Evolutionary conservation across 2,797 vertebrate genomes (phyloP).

Genomic region (Uromys caudimaculatus): DNA sequence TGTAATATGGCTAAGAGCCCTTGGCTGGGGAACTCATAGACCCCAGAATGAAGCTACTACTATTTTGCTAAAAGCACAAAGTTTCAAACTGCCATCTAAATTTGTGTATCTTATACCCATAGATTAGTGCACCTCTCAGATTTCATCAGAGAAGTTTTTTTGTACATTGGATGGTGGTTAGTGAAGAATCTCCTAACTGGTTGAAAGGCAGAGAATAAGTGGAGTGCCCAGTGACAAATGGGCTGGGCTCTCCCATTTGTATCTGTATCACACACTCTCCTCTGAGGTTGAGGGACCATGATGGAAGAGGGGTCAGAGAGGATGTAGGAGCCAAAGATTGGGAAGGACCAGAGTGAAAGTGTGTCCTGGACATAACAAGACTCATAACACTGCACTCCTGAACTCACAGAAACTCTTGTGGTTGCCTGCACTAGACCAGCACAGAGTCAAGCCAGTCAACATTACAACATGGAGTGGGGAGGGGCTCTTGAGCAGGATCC

Average conservation of each 20-base stretch:
- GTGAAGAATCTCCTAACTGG: not conserved
- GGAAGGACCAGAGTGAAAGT: not conserved
- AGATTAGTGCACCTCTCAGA: not conserved
- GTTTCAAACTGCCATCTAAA: not conserved
- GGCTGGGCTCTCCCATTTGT: not conserved
- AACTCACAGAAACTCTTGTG: too few relatives aligned
- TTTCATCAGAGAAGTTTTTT: not conserved
- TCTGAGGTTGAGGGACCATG: not conserved
- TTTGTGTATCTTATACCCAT: not conserved
- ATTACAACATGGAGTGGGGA: not conserved
- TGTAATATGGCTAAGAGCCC: not conserved
- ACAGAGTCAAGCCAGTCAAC: not conserved
- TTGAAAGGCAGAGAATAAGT: not conserved
- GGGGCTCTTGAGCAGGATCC: not conserved
- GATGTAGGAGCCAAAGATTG: not conserved
- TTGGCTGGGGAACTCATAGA: not conserved
- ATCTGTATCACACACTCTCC: not conserved
- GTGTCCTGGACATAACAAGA: too few relatives aligned
- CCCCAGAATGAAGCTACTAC: not conserved
- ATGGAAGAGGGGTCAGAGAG: not conserved
- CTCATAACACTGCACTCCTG: not conserved
- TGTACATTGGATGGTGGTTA: not conserved
- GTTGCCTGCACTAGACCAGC: not conserved
- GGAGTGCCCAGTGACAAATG: not conserved
- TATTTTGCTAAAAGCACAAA: not conserved